phyloP scores from a whole-genome alignment of 2,797 vertebrate species.

The Ceryle rudis region DNA sequence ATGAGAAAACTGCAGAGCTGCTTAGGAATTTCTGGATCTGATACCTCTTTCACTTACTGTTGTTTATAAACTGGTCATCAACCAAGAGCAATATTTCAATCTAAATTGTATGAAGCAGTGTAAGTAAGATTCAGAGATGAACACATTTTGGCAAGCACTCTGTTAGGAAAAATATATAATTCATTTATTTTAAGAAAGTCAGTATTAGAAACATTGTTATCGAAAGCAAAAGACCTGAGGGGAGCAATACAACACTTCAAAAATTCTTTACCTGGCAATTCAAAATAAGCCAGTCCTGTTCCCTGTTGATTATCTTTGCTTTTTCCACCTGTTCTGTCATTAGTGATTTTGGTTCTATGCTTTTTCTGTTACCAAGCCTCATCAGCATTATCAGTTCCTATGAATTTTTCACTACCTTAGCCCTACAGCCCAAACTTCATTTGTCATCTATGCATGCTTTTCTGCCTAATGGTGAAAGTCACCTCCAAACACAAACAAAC shows the following conservation, averaged over 20 bases:
- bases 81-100: neutral
- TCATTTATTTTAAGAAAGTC: neutral
- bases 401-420: neutral
- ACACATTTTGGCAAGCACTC: neutral
- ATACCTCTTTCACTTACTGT: neutral
- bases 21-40: constrained; percentile 40
- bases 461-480: neutral
- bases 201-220: neutral
- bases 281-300: neutral
- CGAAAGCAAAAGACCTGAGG: neutral
- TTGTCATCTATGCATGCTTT: neutral
- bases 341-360: neutral
- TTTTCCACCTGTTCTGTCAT: neutral
- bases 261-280: neutral
- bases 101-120: neutral
- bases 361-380: neutral
- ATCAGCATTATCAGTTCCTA: neutral
- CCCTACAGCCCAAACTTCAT: neutral
- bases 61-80: neutral
- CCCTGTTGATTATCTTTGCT: neutral
- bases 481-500: neutral
- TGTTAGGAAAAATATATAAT: neutral
- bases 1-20: constrained; percentile 25
- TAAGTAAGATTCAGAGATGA: neutral
- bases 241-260: neutral